Conservation (phyloP, 2,797 vertebrate species). For the Myripristis murdjan region DNA sequence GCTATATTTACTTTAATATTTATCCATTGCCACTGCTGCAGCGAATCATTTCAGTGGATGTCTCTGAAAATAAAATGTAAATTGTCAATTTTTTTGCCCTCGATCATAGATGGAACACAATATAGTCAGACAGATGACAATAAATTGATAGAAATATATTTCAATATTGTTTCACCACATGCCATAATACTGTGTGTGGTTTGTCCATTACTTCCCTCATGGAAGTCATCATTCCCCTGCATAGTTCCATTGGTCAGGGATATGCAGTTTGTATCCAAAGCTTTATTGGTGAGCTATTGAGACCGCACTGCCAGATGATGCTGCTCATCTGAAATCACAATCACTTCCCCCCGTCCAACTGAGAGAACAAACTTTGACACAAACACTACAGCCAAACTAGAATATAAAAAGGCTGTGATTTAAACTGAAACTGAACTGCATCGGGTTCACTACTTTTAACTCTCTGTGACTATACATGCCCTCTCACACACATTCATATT, state of each 20-base stretch:
- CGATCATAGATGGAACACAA: constrained; percentile 49
- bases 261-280: constrained; percentile 51
- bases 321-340: constrained; percentile 76
- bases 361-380: constrained; percentile 52
- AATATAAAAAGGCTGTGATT: constrained; percentile 54
- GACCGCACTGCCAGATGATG: constrained; percentile 52
- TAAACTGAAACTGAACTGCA: constrained; percentile 47
- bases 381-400: constrained; percentile 42
- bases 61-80: constrained; percentile 29
- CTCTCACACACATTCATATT: too few relatives aligned
- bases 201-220: constrained; percentile 64
- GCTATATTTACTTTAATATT: not conserved
- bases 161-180: constrained; percentile 49
- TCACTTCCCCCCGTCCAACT: constrained; percentile 33
- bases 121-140: constrained; percentile 38
- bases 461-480: constrained; percentile 43
- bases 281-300: constrained; percentile 68
- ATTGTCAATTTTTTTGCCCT: constrained; percentile 37
- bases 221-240: constrained; percentile 63
- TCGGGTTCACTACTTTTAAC: constrained; percentile 55
- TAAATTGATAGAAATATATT: constrained; percentile 55
- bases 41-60: constrained; percentile 41
- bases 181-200: constrained; percentile 50
- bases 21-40: constrained; percentile 9
- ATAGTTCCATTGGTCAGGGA: constrained; percentile 48